Conservation (phyloP, 2,113 vertebrate species). For the Myanophis thanlyinensis region DNA sequence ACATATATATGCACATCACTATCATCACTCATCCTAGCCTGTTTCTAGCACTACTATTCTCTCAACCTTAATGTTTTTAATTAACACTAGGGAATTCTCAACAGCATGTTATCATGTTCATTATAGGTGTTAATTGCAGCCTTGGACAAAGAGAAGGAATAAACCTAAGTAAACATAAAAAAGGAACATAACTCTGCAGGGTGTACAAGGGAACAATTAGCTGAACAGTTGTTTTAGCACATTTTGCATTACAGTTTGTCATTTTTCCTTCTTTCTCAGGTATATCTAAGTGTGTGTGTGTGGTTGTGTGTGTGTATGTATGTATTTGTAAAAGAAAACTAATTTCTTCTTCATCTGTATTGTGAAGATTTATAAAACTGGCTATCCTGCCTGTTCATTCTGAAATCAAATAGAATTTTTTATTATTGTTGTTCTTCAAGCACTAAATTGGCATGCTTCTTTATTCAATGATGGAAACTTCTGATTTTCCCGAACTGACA, state of each 20-base stretch:
- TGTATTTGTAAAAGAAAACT: not conserved
- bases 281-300: not conserved
- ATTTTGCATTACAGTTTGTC: conserved; percentile 30
- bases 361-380: not conserved
- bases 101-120: conserved; percentile 47
- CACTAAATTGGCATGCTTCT: not conserved
- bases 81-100: conserved; percentile 62
- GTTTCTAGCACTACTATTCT: conserved; percentile 48
- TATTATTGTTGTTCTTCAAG: not conserved
- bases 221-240: conserved; percentile 33
- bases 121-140: conserved; percentile 67
- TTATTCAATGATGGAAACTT: not conserved
- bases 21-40: conserved; percentile 2
- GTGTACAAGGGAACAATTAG: conserved; percentile 45
- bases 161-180: conserved; percentile 60
- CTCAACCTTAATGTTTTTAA: conserved; percentile 64
- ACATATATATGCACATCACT: not conserved
- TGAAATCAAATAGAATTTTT: not conserved
- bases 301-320: not conserved
- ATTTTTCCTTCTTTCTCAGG: not conserved
- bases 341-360: not conserved
- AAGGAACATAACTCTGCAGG: conserved; percentile 33
- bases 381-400: not conserved
- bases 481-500: not conserved
- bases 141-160: conserved; percentile 47